Conservation (phyloP, 2,888 invertebrate species). For the Drosophila anomalata region DNA sequence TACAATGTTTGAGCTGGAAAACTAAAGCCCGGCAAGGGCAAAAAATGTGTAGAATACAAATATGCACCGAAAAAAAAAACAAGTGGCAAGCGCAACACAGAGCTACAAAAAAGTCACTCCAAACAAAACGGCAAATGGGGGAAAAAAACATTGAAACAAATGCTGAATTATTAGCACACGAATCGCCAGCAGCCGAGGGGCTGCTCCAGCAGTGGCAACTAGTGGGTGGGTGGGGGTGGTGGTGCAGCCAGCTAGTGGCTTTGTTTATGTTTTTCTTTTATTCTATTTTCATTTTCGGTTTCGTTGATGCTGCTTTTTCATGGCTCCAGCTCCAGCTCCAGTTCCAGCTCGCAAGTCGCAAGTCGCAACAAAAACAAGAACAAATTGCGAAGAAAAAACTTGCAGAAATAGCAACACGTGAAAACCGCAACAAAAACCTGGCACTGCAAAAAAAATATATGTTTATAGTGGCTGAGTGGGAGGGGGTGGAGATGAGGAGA, state of each 20-base stretch:
- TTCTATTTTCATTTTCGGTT: constrained; percentile 41
- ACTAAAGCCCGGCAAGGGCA: constrained; percentile 60
- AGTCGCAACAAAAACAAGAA: constrained; percentile 50
- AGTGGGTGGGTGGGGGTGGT: constrained; percentile 24
- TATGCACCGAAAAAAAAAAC: constrained; percentile 24
- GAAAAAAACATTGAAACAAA: constrained; percentile 55
- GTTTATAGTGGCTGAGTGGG: not conserved
- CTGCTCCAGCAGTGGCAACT: constrained; percentile 25
- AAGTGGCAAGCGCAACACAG: constrained; percentile 25
- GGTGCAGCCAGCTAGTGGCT: constrained; percentile 13
- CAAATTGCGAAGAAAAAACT: constrained; percentile 38
- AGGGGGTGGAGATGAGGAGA: constrained; percentile 13
- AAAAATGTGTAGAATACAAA: constrained; percentile 51
- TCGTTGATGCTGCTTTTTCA: constrained; percentile 57
- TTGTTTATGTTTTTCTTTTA: constrained; percentile 32
- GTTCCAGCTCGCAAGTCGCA: too few species aligned
- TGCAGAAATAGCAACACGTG: constrained; percentile 72
- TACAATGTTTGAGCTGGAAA: constrained; percentile 55
- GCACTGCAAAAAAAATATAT: constrained; percentile 28
- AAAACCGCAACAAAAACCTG: constrained; percentile 62
- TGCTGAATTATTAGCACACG: constrained; percentile 74
- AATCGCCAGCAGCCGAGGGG: constrained; percentile 38
- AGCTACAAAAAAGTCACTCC: constrained; percentile 25
- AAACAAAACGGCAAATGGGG: constrained; percentile 11
- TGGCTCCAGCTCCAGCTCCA: constrained; percentile 34